These are phyloP conservation scores for Thyatira batis DNA, from an alignment of 2,888 invertebrate species.

Conservation along the genomic window DNA sequence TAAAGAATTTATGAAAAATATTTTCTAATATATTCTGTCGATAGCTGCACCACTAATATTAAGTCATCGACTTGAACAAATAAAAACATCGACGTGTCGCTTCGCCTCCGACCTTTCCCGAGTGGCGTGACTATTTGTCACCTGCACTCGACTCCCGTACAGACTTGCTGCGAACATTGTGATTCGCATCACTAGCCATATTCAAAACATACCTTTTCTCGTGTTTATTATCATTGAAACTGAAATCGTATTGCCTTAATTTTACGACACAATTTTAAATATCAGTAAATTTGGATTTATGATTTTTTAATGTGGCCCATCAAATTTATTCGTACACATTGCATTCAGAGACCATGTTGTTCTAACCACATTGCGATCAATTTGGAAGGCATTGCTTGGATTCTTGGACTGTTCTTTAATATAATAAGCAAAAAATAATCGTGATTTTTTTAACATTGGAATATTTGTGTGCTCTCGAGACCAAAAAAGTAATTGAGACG, in stretches of 20 bases:
- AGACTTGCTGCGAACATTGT: slow-evolving; percentile 69
- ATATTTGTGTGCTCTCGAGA: not conserved
- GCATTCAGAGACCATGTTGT: slow-evolving; percentile 67
- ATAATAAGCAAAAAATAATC: slow-evolving; percentile 11
- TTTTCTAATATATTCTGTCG: slow-evolving; percentile 31
- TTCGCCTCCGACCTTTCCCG: slow-evolving; percentile 70
- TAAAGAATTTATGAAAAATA: not conserved
- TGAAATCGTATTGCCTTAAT: slow-evolving; percentile 15
- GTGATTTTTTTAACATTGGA: not conserved
- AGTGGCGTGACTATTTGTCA: slow-evolving; percentile 80
- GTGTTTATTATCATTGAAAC: slow-evolving; percentile 15
- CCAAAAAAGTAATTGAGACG: not conserved
- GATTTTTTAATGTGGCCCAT: slow-evolving; percentile 16
- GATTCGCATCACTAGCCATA: slow-evolving; percentile 67
- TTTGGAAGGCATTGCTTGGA: slow-evolving; percentile 66
- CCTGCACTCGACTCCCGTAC: slow-evolving; percentile 79
- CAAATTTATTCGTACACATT: slow-evolving; percentile 68
- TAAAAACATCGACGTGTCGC: slow-evolving; percentile 76
- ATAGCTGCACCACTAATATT: slow-evolving; percentile 67
- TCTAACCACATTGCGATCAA: slow-evolving; percentile 72
- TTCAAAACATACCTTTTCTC: slow-evolving; percentile 35
- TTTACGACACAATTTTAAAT: slow-evolving; percentile 27
- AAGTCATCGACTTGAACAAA: slow-evolving; percentile 73
- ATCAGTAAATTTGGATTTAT: slow-evolving; percentile 15
- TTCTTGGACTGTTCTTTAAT: slow-evolving; percentile 53